Conservation (phyloP, 2,113 vertebrate species). For the Gavia stellata region DNA sequence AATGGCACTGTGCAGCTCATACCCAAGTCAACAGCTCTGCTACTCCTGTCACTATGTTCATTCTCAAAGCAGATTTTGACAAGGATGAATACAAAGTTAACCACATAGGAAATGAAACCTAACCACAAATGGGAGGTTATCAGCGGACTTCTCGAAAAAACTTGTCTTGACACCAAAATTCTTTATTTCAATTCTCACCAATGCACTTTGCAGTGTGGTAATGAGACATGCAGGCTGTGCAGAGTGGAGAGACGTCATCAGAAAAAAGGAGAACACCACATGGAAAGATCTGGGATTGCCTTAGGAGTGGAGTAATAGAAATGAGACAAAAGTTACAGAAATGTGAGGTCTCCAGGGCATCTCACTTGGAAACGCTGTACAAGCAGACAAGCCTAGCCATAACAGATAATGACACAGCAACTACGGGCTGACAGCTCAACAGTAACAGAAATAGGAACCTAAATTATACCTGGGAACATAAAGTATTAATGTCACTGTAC, state of each 20-base stretch:
- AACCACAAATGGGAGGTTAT: background rate
- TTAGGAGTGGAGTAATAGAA: background rate
- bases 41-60: background rate
- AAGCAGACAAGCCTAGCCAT: background rate
- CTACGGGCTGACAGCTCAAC: background rate
- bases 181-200: background rate
- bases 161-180: background rate
- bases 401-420: background rate
- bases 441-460: background rate
- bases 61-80: background rate
- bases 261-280: background rate
- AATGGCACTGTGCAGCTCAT: background rate
- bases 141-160: background rate
- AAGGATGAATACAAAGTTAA: background rate
- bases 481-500: background rate
- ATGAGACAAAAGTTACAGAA: background rate
- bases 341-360: background rate
- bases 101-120: background rate
- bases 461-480: background rate
- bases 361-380: background rate
- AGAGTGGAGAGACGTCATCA: background rate
- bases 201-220: background rate
- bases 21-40: background rate
- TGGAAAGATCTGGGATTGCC: background rate
- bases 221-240: background rate